Base-by-base conservation (phyloP, 2,797 vertebrate species). In the Pipistrellus kuhlii region DNA sequence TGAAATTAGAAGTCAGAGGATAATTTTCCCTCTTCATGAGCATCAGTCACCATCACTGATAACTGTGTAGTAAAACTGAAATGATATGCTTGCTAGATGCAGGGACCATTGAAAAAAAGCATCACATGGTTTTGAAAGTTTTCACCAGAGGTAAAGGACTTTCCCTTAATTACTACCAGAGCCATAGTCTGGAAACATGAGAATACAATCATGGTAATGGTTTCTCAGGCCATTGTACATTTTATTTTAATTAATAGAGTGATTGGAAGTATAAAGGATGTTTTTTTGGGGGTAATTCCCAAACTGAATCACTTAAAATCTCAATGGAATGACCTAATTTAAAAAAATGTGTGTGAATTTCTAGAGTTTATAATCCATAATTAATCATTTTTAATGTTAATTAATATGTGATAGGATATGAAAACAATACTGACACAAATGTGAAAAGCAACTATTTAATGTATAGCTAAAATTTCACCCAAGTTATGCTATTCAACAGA, bases 221-320 rank as follows among this genome's bases (percentile, higher is more conserved):
- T 95, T 35, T 95, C 89, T n/a, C 17, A 92, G 64, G 15, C 59
- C 75, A 44, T 12, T 46, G n/a, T 64, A 77, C 25, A 11, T 87
- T 91, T 90, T 87, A 85, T 76, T 84, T 71, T 92, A 92, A 92
- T 94, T 93, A 90, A 78, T 87, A 84, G 14, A 44, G 15, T 59
- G 81, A 96, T 44, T 91, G 83, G 91, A 35, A 11, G 30, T 75
- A 32, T 23, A 92, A 53, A 71, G 13, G 30, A 78, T 85, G 13
- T 15, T 81, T 94, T n/a, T 81, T 83, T 3, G 59, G 68, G 30
- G 18, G 6, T 73, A 78, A 85, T 92, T 85, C 32, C 35, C 8
- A 82, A 82, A 73, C 0, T 68, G 71, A 95, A 62, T 93, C 21
- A 85, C 82, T 89, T 88, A 89, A 51, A 4, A 8, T 82, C 21